Evolutionary conservation across 2,888 invertebrate genomes (phyloP).

Genomic region (Andrena camellia): DNA sequence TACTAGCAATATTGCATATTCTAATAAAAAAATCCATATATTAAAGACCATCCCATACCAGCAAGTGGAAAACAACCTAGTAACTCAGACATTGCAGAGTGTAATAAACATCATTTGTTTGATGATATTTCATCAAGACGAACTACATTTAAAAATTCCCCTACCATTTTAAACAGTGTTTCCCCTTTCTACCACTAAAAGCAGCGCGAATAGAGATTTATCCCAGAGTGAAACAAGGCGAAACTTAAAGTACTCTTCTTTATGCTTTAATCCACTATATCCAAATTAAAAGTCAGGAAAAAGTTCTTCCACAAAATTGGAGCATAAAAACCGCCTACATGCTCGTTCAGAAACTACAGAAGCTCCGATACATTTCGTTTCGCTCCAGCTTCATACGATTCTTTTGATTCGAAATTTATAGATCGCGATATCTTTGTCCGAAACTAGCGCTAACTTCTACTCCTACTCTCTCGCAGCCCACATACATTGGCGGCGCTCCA

Average conservation of each 20-base stretch:
- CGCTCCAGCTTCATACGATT: slow-evolving; percentile 44
- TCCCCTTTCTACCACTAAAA: neutral
- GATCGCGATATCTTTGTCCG: slow-evolving; percentile 46
- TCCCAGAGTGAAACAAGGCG: neutral
- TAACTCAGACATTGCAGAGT: too few species aligned
- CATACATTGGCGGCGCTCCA: slow-evolving; percentile 74
- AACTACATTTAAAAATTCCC: neutral
- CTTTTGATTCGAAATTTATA: slow-evolving; percentile 73
- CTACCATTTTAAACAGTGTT: neutral
- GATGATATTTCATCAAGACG: too few species aligned
- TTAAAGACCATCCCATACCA: too few species aligned
- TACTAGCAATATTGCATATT: too few species aligned
- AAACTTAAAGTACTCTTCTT: neutral
- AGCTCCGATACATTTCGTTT: neutral
- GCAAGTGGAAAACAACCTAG: too few species aligned
- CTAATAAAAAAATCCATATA: too few species aligned
- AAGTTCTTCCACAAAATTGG: neutral
- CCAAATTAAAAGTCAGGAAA: neutral
- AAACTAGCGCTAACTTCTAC: slow-evolving; percentile 36
- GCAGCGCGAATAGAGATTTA: neutral
- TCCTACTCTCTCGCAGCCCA: slow-evolving; percentile 9
- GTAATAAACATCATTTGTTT: too few species aligned
- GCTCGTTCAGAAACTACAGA: neutral
- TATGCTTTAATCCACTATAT: neutral
- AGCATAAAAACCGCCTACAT: neutral